These are phyloP conservation scores for Drosophila putrida DNA, from an alignment of 2,888 invertebrate species.

Conservation along the genomic window DNA sequence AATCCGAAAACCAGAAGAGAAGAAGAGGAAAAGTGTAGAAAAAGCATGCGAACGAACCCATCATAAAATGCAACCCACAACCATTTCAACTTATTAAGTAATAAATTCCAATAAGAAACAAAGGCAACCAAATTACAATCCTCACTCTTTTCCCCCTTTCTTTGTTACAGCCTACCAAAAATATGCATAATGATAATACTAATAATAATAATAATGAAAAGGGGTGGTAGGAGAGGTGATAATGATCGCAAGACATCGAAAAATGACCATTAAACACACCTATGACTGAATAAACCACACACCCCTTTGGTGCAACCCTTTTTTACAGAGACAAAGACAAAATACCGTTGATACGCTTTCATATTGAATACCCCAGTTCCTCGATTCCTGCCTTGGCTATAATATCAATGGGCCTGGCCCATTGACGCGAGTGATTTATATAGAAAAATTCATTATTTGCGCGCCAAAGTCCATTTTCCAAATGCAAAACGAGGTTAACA, in stretches of 20 bases:
- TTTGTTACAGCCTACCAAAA: slow-evolving; percentile 5
- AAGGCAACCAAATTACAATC: slow-evolving; percentile 37
- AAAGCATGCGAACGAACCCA: neutral
- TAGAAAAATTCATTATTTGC: slow-evolving; percentile 78
- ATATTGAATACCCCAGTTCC: slow-evolving; percentile 27
- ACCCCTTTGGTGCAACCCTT: slow-evolving; percentile 47
- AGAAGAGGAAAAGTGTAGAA: neutral
- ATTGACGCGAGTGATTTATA: slow-evolving; percentile 80
- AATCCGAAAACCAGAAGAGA: neutral
- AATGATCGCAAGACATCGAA: slow-evolving; percentile 76
- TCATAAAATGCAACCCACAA: slow-evolving; percentile 38
- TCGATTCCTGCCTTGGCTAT: slow-evolving; percentile 14
- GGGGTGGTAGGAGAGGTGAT: slow-evolving; percentile 55
- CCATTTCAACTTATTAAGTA: slow-evolving; percentile 78
- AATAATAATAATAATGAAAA: slow-evolving; percentile 60
- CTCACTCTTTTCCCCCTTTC: neutral
- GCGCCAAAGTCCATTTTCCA: slow-evolving; percentile 58
- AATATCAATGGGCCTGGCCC: slow-evolving; percentile 75
- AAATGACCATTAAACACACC: slow-evolving; percentile 81
- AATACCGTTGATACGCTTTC: slow-evolving; percentile 51
- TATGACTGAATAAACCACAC: slow-evolving; percentile 51
- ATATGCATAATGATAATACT: slow-evolving; percentile 56
- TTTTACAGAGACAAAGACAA: slow-evolving; percentile 49
- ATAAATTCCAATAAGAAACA: slow-evolving; percentile 77
- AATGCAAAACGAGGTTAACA: slow-evolving; percentile 64